These are phyloP conservation scores for Tylochromis polylepis DNA, from an alignment of 2,113 vertebrate species.

Conservation along the genomic window DNA sequence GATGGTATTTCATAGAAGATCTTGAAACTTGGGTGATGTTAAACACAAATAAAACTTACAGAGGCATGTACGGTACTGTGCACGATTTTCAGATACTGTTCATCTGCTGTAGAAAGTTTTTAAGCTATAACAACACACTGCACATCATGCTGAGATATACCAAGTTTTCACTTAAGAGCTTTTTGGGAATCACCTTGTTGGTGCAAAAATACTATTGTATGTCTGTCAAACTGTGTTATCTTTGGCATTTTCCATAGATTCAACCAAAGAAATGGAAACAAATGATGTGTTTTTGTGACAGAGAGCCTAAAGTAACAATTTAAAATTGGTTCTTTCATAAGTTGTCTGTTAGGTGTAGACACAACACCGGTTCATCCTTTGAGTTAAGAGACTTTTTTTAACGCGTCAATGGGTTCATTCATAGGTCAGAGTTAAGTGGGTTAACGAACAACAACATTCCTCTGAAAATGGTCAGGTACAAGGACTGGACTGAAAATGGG, in stretches of 20 bases:
- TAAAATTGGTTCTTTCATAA: not conserved
- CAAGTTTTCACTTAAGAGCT: not conserved
- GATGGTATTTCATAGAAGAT: not conserved
- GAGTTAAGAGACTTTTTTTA: not conserved
- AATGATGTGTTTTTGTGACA: not conserved
- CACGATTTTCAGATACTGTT: not conserved
- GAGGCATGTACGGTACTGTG: not conserved
- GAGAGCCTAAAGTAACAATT: not conserved
- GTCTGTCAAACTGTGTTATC: not conserved
- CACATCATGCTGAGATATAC: not conserved
- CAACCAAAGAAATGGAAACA: not conserved
- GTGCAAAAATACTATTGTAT: not conserved
- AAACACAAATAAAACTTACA: not conserved
- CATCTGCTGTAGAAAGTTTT: not conserved
- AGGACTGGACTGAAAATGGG: not conserved
- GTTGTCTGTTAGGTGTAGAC: not conserved
- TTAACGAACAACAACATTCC: not conserved
- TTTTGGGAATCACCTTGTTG: not conserved
- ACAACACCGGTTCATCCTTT: not conserved
- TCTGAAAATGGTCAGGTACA: not conserved
- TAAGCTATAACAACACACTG: not conserved
- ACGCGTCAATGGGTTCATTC: not conserved
- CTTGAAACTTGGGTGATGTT: not conserved
- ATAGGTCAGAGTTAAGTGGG: not conserved
- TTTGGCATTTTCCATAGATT: not conserved